These are phyloP conservation scores for Serranus cabrilla DNA, from an alignment of 2,797 vertebrate genomes.

Conservation along the genomic window DNA sequence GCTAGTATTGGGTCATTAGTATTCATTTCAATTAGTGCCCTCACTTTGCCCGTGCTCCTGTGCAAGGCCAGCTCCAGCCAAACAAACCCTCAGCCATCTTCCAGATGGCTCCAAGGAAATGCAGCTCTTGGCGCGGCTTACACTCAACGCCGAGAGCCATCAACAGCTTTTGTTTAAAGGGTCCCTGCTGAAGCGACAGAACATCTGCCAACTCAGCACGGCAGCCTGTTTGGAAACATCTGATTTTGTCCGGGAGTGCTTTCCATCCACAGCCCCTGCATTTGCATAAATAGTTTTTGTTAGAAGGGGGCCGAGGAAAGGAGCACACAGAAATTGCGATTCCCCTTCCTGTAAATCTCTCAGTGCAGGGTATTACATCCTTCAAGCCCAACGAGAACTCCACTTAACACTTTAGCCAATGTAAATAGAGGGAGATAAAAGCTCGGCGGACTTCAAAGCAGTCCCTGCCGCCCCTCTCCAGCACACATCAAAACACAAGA, in stretches of 20 bases:
- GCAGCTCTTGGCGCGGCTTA: constrained; percentile 57
- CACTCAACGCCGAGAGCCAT: constrained; percentile 58
- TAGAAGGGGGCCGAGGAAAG: constrained; percentile 42
- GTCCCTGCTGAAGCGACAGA: constrained; percentile 65
- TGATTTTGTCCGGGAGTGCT: constrained; percentile 68
- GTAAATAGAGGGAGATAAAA: constrained; percentile 80
- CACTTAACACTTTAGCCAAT: constrained; percentile 80
- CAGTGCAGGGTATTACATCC: constrained; percentile 67
- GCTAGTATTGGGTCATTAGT: constrained; percentile 24
- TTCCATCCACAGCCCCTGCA: constrained; percentile 44
- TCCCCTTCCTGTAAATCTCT: constrained; percentile 74
- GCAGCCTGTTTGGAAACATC: constrained; percentile 71
- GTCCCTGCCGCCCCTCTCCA: constrained; percentile 17
- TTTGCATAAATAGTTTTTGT: constrained; percentile 80
- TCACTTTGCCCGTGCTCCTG: constrained; percentile 22
- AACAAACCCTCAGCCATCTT: constrained; percentile 53
- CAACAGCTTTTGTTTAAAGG: constrained; percentile 69
- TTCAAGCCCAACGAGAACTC: constrained; percentile 68
- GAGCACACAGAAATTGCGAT: constrained; percentile 47
- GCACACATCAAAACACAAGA: constrained; percentile 64
- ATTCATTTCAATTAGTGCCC: constrained; percentile 56
- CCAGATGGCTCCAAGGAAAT: constrained; percentile 73
- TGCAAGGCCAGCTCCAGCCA: constrained; percentile 29
- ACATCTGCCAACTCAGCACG: constrained; percentile 76
- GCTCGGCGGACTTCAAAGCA: constrained; percentile 72